Evolutionary conservation across 1,140 invertebrate genomes (phyloP), one percentile per base, ranked within the genome.

Genomic region (Solenopsis fugax): DNA sequence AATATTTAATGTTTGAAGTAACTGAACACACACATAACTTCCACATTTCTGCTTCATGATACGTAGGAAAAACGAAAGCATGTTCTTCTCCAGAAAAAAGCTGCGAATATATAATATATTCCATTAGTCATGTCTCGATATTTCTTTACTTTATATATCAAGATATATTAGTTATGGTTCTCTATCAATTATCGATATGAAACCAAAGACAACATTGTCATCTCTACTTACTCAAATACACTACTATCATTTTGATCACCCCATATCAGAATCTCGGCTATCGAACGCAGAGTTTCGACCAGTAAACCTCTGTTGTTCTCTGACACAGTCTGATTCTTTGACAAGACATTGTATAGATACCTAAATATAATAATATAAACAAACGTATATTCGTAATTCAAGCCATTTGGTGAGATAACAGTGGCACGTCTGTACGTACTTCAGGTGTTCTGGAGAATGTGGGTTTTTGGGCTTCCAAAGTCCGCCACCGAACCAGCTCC

Each of bases 191-290:
- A 16, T 18, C 18, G 45, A 50, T 54, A 52, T 50, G 0, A 60
- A 48, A 21, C 1, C 0, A 48, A 52, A 37, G 2, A 50, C 0
- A 4, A 10, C 16, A 41, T 34, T 34, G 37, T 48, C 24, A 48
- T 52, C 4, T 76, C 21, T 41, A 80, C 98, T 97, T 96, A 99
- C 99, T 99, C 99, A 96, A 99, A 99, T 48, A 99, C 99, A 87
- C 98, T 98, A 87, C 98, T 98, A 95, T 99, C 99, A 97, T 99
- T 99, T 96, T 99, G 99, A 96, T 99, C 99, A 41, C 99, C 99
- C 99, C 99, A 99, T 94, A 99, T 99, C 12, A 99, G 96, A 93
- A 99, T 99, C 96, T 99, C 99, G 29, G 99, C 98, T 92, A 99
- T 99, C 56, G 98, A 99, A 89, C 99, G 96, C 71, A 99, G 95